phyloP scores from a whole-genome alignment of 2,113 vertebrate genomes.

The Ceyx margarethae region DNA sequence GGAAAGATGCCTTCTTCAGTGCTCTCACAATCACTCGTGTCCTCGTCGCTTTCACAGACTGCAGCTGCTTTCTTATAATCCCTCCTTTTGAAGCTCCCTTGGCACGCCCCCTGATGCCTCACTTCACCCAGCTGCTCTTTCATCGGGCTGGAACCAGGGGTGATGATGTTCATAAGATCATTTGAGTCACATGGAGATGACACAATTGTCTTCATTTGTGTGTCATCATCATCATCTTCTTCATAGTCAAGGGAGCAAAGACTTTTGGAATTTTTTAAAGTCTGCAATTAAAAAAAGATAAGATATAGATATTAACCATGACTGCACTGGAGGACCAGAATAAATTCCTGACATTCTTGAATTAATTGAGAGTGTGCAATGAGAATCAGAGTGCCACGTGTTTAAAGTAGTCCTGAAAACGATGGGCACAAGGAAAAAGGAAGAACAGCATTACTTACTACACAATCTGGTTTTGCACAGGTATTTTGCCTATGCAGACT shows the following conservation, averaged over 20 bases:
- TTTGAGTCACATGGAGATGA: conserved; percentile 75
- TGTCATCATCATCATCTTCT: conserved; percentile 72
- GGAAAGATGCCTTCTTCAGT: conserved; percentile 68
- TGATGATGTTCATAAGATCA: conserved; percentile 65
- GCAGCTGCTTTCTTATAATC: conserved; percentile 41
- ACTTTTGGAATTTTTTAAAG: conserved; percentile 81
- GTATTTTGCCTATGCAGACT: neutral
- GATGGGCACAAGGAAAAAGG: neutral
- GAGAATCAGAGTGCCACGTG: neutral
- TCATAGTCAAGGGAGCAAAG: conserved; percentile 80
- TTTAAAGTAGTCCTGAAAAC: neutral
- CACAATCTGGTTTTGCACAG: neutral
- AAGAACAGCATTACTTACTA: neutral
- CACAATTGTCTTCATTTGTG: conserved; percentile 73
- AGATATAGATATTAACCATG: neutral
- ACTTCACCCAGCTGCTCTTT: conserved; percentile 58
- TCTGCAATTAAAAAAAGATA: conserved; percentile 67
- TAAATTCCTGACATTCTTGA: neutral
- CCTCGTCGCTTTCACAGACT: conserved; percentile 65
- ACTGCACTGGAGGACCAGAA: neutral
- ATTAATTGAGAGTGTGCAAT: neutral
- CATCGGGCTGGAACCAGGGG: conserved; percentile 65
- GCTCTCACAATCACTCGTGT: conserved; percentile 74
- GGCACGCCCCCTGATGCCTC: conserved; percentile 18
- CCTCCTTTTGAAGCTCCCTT: conserved; percentile 43